phyloP scores from a whole-genome alignment of 2,113 vertebrate species.

The Osmerus eperlanus region DNA sequence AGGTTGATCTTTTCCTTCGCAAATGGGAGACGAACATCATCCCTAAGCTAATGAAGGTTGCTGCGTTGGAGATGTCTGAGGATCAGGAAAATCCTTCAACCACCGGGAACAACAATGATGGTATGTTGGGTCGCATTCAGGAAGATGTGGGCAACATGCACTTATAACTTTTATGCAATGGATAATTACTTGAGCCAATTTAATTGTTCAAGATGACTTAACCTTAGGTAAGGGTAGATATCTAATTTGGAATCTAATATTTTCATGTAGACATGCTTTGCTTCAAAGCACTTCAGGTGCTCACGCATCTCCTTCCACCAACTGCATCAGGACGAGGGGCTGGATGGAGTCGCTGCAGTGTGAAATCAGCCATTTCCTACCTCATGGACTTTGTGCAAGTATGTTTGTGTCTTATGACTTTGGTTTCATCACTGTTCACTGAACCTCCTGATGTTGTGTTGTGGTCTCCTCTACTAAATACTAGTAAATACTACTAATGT shows the following conservation, averaged over 20 bases:
- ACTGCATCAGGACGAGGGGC: conserved; percentile 18
- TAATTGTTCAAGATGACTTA: too few species aligned
- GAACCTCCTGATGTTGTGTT: neutral
- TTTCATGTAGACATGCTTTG: neutral
- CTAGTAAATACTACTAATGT: neutral
- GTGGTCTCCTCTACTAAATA: too few species aligned
- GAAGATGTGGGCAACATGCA: too few species aligned
- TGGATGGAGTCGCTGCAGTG: conserved; percentile 27
- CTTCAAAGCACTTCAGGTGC: conserved; percentile 21
- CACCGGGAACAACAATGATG: too few species aligned
- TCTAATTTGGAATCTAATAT: neutral
- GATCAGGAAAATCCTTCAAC: too few species aligned
- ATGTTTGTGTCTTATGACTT: neutral
- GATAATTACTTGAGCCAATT: too few species aligned
- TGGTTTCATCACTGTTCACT: too few species aligned
- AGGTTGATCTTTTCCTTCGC: conserved; percentile 6
- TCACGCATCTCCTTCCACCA: conserved; percentile 8
- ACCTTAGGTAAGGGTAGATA: too few species aligned
- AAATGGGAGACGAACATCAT: conserved; percentile 12
- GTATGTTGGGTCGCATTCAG: too few species aligned
- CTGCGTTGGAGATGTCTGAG: too few species aligned
- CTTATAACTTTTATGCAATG: too few species aligned
- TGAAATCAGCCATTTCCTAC: conserved; percentile 28
- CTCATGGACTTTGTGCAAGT: conserved; percentile 22
- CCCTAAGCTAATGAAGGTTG: neutral